Conservation (phyloP, 2,888 invertebrate species). For the Drosophila sordidula region DNA sequence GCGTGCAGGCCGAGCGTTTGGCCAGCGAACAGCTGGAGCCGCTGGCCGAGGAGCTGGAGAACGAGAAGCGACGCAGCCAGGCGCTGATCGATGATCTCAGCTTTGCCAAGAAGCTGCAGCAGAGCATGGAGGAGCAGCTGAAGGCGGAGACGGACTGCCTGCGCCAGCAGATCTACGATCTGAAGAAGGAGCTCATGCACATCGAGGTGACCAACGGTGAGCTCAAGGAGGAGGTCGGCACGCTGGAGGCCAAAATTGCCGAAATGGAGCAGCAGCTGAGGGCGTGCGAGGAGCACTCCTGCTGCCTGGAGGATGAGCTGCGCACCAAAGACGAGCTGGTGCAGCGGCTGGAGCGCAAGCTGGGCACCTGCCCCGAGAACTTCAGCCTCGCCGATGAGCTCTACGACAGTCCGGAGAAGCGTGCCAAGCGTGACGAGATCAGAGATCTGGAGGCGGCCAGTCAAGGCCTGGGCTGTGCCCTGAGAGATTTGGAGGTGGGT, state of each 20-base stretch:
- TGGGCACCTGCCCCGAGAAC: slow-evolving; percentile 74
- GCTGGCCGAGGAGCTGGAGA: slow-evolving; percentile 78
- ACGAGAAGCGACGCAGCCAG: slow-evolving; percentile 78
- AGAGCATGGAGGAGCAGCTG: slow-evolving; percentile 85
- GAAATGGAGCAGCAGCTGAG: slow-evolving; percentile 87
- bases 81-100: slow-evolving; percentile 86
- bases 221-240: slow-evolving; percentile 89
- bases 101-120: slow-evolving; percentile 85
- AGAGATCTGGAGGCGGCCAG: slow-evolving; percentile 73
- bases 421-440: slow-evolving; percentile 71
- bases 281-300: slow-evolving; percentile 87
- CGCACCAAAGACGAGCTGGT: slow-evolving; percentile 83
- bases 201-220: slow-evolving; percentile 89
- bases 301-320: slow-evolving; percentile 87
- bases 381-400: slow-evolving; percentile 83
- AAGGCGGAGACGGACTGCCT: slow-evolving; percentile 86
- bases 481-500: slow-evolving; percentile 76
- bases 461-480: slow-evolving; percentile 75
- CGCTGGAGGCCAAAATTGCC: slow-evolving; percentile 87
- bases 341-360: slow-evolving; percentile 70
- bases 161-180: slow-evolving; percentile 86
- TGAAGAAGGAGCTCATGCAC: slow-evolving; percentile 87
- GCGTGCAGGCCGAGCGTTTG: slow-evolving; percentile 86
- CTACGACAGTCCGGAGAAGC: slow-evolving; percentile 79
- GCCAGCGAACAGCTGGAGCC: slow-evolving; percentile 86